These are phyloP conservation scores for Actinia tenebrosa DNA, from an alignment of 64 coral and sea anemone species.

Conservation along the genomic window DNA sequence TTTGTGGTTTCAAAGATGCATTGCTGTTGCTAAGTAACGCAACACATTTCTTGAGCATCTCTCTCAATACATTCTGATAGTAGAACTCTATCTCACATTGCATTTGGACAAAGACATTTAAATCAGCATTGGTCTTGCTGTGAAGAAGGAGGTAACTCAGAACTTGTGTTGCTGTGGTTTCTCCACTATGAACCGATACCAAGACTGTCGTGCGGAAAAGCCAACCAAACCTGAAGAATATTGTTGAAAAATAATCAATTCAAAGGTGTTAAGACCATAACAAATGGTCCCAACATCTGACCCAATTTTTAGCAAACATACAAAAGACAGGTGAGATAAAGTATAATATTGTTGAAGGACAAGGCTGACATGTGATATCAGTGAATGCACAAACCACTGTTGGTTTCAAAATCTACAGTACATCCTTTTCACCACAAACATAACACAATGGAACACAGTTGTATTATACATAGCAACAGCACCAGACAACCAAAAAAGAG, in stretches of 20 bases:
- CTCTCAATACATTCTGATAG: conserved; percentile 28
- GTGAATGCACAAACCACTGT: too few species aligned
- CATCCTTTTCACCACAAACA: too few species aligned
- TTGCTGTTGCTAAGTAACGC: neutral
- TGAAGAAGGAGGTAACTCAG: conserved; percentile 18
- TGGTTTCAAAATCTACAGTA: too few species aligned
- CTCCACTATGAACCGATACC: conserved; percentile 36
- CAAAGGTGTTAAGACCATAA: too few species aligned
- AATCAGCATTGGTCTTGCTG: neutral
- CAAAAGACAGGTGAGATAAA: too few species aligned
- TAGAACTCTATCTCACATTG: conserved; percentile 44
- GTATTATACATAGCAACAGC: too few species aligned
- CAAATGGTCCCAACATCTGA: too few species aligned
- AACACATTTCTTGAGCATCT: conserved; percentile 35
- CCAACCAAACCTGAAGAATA: conserved; percentile 15
- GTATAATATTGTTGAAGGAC: too few species aligned
- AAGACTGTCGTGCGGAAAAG: conserved; percentile 41
- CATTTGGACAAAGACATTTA: conserved; percentile 43
- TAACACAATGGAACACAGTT: too few species aligned
- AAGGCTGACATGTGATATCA: too few species aligned
- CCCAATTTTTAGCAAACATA: too few species aligned
- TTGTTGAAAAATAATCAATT: neutral
- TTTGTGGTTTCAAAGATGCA: neutral
- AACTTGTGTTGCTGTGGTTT: conserved; percentile 24
- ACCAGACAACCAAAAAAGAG: too few species aligned